phyloP scores from a whole-genome alignment of 2,888 invertebrate genomes.

The Meteorus colon region DNA sequence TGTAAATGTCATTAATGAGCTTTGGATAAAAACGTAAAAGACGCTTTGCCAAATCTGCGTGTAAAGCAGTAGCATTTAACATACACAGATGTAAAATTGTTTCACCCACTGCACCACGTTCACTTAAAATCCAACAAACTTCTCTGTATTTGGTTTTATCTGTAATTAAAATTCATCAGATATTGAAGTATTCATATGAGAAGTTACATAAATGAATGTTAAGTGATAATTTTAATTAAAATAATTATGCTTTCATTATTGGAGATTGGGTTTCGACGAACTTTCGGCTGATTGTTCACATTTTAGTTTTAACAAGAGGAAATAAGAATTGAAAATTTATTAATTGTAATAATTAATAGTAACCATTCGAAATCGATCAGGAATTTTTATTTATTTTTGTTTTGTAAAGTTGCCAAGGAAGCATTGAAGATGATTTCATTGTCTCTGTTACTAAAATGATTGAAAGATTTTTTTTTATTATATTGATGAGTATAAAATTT shows the following conservation, averaged over 20 bases:
- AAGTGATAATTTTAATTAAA: no score
- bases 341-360: not conserved
- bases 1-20: conserved; percentile 96
- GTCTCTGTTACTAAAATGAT: no score
- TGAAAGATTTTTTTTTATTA: no score
- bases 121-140: conserved; percentile 93
- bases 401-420: no score
- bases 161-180: conserved; percentile 42
- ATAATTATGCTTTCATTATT: no score
- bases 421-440: no score
- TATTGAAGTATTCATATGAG: not conserved
- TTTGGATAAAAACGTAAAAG: conserved; percentile 94
- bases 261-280: no score
- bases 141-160: conserved; percentile 79
- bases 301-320: no score
- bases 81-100: conserved; percentile 95
- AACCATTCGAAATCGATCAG: not conserved
- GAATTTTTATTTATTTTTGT: no score
- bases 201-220: not conserved
- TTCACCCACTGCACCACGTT: conserved; percentile 97
- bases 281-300: no score
- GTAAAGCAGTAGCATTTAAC: conserved; percentile 91
- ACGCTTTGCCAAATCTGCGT: conserved; percentile 94
- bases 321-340: no score
- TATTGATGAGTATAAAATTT: not conserved